Evolutionary conservation across 1,140 invertebrate species (phyloP).

Genomic region (Drosophila athabasca): DNA sequence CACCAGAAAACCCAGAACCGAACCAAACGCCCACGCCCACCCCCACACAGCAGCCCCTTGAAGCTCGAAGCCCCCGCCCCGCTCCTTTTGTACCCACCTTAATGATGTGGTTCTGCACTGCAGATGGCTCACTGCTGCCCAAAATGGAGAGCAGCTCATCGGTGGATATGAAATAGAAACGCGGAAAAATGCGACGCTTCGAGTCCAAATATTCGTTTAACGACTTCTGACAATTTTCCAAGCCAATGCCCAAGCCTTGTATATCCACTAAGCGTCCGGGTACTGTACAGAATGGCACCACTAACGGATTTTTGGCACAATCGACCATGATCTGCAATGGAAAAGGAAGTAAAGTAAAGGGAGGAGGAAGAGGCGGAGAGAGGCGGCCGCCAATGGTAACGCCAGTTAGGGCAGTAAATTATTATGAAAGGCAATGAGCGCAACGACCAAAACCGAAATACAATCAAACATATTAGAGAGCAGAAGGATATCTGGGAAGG

Average conservation of each 20-base stretch:
- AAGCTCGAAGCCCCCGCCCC: too few relatives aligned
- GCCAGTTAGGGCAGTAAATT: constrained; percentile 70
- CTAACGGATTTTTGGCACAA: constrained; percentile 89
- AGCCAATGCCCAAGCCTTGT: constrained; percentile 87
- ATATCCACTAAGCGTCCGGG: constrained; percentile 90
- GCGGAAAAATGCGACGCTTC: constrained; percentile 93
- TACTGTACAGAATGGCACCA: constrained; percentile 90
- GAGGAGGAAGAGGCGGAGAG: background rate
- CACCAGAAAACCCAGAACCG: constrained; percentile 24
- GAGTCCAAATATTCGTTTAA: constrained; percentile 94
- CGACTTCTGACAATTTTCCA: constrained; percentile 96
- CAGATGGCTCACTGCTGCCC: constrained; percentile 91
- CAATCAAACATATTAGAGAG: constrained; percentile 49
- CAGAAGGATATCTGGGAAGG: too few relatives aligned
- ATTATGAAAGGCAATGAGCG: constrained; percentile 71
- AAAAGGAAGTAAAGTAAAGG: constrained; percentile 33
- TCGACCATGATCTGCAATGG: constrained; percentile 90
- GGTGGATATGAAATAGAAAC: constrained; percentile 97
- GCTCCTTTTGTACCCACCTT: constrained; percentile 86
- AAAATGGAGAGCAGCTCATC: constrained; percentile 95
- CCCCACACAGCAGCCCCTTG: too few relatives aligned
- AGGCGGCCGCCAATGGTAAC: constrained; percentile 22
- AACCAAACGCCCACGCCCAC: constrained; percentile 4
- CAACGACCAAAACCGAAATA: constrained; percentile 51
- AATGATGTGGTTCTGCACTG: constrained; percentile 95